Conservation (phyloP, 2,113 vertebrate genomes). For the Macaca fascicularis region DNA sequence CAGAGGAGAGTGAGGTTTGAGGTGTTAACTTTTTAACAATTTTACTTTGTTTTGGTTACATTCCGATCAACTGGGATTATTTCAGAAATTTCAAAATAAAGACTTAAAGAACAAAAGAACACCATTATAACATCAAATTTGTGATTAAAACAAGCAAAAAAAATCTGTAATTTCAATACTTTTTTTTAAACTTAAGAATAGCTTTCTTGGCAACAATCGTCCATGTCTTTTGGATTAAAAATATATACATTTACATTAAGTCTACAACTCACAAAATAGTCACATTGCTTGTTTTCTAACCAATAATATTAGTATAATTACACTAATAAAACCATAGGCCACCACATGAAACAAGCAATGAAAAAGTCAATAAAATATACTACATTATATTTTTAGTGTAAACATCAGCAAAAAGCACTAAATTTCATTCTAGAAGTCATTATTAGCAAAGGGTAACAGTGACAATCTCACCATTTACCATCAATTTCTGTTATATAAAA, state of each 20-base stretch:
- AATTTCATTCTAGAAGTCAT: neutral
- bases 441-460: neutral
- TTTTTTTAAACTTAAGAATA: neutral
- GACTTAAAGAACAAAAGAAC: slow-evolving; percentile 6
- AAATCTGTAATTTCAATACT: neutral
- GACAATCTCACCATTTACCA: neutral
- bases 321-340: neutral
- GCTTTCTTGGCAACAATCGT: neutral
- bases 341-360: neutral
- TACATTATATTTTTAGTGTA: neutral
- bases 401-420: neutral
- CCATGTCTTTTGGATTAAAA: neutral
- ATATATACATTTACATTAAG: neutral
- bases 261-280: neutral
- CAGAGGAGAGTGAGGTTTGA: neutral
- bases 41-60: neutral
- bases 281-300: neutral
- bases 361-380: neutral
- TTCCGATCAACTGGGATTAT: neutral
- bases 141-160: neutral
- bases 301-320: neutral
- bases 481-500: neutral
- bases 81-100: slow-evolving; percentile 16
- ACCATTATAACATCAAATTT: neutral
- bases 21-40: neutral